These are phyloP conservation scores for Oscheius sp. DNA, from an alignment of 2,888 invertebrate species.

Conservation along the genomic window DNA sequence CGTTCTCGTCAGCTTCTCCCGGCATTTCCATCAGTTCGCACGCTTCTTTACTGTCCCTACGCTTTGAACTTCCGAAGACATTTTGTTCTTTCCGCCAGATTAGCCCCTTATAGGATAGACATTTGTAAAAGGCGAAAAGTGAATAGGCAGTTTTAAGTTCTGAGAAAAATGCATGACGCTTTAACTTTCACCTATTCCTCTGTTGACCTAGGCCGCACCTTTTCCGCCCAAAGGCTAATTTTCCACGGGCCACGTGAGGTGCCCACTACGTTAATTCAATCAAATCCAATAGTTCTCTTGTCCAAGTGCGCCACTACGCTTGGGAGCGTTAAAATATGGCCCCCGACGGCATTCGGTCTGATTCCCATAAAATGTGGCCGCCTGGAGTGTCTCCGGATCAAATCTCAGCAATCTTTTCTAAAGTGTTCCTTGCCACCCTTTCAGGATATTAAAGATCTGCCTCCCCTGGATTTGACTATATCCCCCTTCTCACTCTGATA, in stretches of 20 bases:
- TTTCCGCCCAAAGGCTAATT: conserved; percentile 1
- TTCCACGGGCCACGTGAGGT: conserved; percentile 5
- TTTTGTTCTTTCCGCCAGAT: background rate
- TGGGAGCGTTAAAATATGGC: conserved; percentile 6
- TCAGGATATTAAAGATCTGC: background rate
- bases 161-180: background rate
- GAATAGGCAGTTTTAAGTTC: background rate
- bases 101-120: too few species aligned
- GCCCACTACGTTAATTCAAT: conserved; percentile 1
- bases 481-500: background rate
- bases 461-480: background rate
- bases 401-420: background rate
- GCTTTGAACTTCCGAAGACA: too few species aligned
- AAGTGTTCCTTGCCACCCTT: background rate
- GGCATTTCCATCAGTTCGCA: too few species aligned
- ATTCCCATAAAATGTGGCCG: conserved; percentile 6
- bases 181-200: too few species aligned
- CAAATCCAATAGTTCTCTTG: background rate
- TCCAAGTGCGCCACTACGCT: background rate
- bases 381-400: background rate
- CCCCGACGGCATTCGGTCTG: background rate
- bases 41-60: too few species aligned
- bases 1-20: conserved; percentile 1
- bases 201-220: too few species aligned
- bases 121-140: too few species aligned